Evolutionary conservation across 2,113 vertebrate species (phyloP).

Genomic region (Syrmaticus mikado): DNA sequence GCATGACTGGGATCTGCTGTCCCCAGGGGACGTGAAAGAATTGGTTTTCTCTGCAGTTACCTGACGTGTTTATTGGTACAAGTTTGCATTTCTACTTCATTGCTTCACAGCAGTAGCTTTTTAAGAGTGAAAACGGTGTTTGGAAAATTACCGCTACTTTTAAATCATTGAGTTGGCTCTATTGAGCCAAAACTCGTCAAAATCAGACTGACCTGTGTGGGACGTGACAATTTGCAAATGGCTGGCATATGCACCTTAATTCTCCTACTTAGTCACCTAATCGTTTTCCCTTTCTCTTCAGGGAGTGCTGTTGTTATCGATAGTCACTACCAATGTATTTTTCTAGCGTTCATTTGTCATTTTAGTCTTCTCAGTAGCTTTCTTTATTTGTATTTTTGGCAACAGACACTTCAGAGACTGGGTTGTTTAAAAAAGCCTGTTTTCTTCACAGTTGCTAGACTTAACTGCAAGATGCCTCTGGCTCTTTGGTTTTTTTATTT

Average conservation of each 20-base stretch:
- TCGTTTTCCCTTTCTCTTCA: not conserved
- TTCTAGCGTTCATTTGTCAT: not conserved
- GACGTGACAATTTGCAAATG: not conserved
- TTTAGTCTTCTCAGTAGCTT: not conserved
- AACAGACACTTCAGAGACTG: not conserved
- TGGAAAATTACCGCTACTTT: not conserved
- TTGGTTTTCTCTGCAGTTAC: not conserved
- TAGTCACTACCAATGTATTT: not conserved
- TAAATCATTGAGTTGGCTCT: not conserved
- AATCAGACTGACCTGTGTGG: not conserved
- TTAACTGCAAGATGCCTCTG: not conserved
- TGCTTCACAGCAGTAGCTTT: not conserved
- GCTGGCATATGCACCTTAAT: not conserved
- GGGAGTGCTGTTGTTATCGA: not conserved
- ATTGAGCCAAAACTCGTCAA: not conserved
- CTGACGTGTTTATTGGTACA: fast-evolving
- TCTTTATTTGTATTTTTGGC: not conserved
- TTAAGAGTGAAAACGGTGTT: not conserved
- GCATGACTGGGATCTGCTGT: not conserved
- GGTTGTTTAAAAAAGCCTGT: not conserved
- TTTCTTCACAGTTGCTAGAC: conserved; percentile 35
- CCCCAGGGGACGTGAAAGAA: not conserved
- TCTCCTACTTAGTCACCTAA: not conserved
- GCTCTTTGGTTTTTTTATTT: not conserved
- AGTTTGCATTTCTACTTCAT: not conserved